phyloP scores from a whole-genome alignment of 37 sponge, comb jelly and placozoan genomes.

The Lycopodina hypogea region DNA sequence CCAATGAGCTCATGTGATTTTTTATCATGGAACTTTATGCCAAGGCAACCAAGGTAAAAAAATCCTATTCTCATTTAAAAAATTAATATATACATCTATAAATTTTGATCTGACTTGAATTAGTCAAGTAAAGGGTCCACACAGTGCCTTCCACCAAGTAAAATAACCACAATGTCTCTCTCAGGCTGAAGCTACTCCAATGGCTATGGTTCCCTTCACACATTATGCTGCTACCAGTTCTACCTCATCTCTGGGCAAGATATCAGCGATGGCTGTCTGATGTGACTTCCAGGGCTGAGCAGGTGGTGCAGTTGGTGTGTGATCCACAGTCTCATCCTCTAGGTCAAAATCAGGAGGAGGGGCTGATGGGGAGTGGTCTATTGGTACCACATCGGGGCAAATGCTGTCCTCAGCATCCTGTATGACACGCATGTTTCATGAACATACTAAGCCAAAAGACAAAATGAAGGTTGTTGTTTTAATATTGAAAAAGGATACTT shows the following conservation, averaged over 20 bases:
- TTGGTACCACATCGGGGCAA: not conserved
- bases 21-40: no score
- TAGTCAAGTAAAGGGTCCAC: no score
- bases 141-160: not conserved
- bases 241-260: not conserved
- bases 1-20: no score
- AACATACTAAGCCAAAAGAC: not conserved
- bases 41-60: no score
- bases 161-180: no score
- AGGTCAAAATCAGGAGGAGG: no score
- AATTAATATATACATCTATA: no score
- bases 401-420: constrained; percentile 20
- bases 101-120: no score
- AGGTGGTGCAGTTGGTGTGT: constrained; percentile 21
- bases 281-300: constrained; percentile 3
- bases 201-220: not conserved
- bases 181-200: no score
- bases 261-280: not conserved
- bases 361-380: no score
- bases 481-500: not conserved
- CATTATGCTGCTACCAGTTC: not conserved
- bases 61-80: no score
- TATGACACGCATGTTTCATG: not conserved
- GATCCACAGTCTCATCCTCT: no score
- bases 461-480: not conserved